Evolutionary conservation across 2,797 vertebrate species (phyloP).

Genomic region (Acestrorhynchus altus): DNA sequence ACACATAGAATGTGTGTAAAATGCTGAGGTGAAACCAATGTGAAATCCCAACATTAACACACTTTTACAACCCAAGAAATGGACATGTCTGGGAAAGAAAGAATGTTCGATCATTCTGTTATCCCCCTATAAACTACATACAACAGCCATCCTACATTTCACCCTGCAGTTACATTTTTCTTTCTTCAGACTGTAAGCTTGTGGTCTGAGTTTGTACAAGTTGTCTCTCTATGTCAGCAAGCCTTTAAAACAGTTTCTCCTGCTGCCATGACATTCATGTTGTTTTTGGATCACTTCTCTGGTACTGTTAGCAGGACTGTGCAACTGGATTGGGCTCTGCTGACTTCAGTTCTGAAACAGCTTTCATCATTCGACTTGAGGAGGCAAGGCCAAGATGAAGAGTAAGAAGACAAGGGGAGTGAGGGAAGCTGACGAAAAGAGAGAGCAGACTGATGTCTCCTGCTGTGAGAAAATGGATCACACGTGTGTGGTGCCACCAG

Average conservation of each 20-base stretch:
- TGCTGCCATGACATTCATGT: constrained; percentile 14
- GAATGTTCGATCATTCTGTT: too few relatives aligned
- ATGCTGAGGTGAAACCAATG: too few relatives aligned
- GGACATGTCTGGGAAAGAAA: too few relatives aligned
- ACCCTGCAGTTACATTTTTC: not conserved
- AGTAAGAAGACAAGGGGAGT: constrained; percentile 15
- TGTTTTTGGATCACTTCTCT: constrained; percentile 29
- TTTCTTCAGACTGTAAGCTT: constrained; percentile 14
- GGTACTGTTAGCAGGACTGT: constrained; percentile 6
- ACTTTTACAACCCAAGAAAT: too few relatives aligned
- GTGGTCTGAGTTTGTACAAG: not conserved
- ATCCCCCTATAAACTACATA: too few relatives aligned
- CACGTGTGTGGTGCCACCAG: constrained; percentile 23
- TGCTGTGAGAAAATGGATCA: constrained; percentile 17
- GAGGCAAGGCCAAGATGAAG: constrained; percentile 37
- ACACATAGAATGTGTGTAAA: too few relatives aligned
- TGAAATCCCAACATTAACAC: too few relatives aligned
- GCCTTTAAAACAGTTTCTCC: constrained; percentile 27
- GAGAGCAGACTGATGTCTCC: constrained; percentile 28
- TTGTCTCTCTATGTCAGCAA: constrained; percentile 4
- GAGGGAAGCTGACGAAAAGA: constrained; percentile 39
- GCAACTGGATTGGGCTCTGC: not conserved
- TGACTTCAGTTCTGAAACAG: constrained; percentile 32
- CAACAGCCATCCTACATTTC: too few relatives aligned
- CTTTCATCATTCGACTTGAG: constrained; percentile 36